Base-by-base conservation (phyloP, 1,140 invertebrate species). In the Drosophila watanabei region DNA sequence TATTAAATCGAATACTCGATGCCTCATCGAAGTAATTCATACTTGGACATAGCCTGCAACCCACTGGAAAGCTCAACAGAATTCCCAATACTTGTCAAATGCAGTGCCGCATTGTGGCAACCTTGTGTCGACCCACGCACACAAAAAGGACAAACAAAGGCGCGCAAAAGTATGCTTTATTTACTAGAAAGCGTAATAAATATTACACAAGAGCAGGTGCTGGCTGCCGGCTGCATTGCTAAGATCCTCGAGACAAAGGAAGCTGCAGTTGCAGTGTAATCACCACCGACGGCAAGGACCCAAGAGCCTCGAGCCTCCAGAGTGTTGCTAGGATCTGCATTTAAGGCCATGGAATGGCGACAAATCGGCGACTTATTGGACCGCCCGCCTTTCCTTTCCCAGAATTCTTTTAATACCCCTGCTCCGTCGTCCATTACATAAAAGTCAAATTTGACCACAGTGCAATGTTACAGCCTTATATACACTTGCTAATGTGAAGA, bases 201-300 rank as follows among this genome's bases (percentile, higher is more conserved):
- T 89, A 90, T 90, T 89, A 69, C 71, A 89, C 85, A 90, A 90
- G 82, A 83, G 48, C 86, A 86, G 82, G 86, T 90, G 84, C 72
- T 58, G 70, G 10, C 49, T 71, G 43, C 37, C 60, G 73, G 32
- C 56, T 46, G 48, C 39, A 48, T 39, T 24, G 39, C 51, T 37
- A 37, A 71, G 68, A 48, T 72, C 52, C 70, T 49, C 66, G 24
- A 51, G 62, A 87, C 59, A 80, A 80, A 61, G 60, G 57, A 61
- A 49, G 39, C 30, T 52, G 57, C 49, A 76, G 46, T 66, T 85
- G 79, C 58, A 82, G 82, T 80, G 54, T 73, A 45, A 14, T n/a
- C 20, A n/a, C 37, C 79, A 79, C 54, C 32, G 35, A 9, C 20
- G 70, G 70, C 60, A 54, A 73, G 76, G 18, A n/a, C n/a, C n/a